Conservation (phyloP, 2,888 invertebrate species). For the Platycheirus albimanus region DNA sequence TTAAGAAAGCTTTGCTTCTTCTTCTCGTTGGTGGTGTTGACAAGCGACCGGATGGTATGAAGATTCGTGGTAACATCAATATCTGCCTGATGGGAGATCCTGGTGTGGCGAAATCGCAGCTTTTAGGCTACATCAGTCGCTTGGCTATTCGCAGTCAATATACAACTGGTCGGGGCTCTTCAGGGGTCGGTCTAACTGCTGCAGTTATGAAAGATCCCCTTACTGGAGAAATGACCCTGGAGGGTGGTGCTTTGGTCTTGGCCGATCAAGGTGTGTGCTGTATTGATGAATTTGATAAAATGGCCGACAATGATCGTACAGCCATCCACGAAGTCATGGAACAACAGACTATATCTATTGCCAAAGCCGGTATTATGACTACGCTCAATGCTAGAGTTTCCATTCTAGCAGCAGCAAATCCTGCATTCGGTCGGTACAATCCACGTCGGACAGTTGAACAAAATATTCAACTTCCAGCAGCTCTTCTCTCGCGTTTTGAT, state of each 20-base stretch:
- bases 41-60: constrained; percentile 96
- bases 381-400: constrained; percentile 98
- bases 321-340: constrained; percentile 99
- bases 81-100: constrained; percentile 99
- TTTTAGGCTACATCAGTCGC: constrained; percentile 96
- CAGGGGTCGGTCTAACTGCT: constrained; percentile 99
- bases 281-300: constrained; percentile 99
- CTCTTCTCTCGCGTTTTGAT: constrained; percentile 97
- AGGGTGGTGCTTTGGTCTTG: constrained; percentile 97
- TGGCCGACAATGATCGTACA: constrained; percentile 97
- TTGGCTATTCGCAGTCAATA: constrained; percentile 97
- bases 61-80: constrained; percentile 98
- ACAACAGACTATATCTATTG: constrained; percentile 99
- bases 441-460: constrained; percentile 97
- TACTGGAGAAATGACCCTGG: constrained; percentile 98
- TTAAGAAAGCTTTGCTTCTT: constrained; percentile 97
- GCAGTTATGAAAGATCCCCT: constrained; percentile 98
- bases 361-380: constrained; percentile 99
- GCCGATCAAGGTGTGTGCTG: constrained; percentile 99
- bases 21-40: constrained; percentile 96
- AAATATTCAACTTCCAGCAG: constrained; percentile 98
- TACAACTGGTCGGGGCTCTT: constrained; percentile 97
- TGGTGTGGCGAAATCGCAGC: constrained; percentile 99
- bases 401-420: constrained; percentile 99
- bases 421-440: constrained; percentile 99